phyloP scores from a whole-genome alignment of 2,797 vertebrate genomes.

The Megalops cyprinoides region DNA sequence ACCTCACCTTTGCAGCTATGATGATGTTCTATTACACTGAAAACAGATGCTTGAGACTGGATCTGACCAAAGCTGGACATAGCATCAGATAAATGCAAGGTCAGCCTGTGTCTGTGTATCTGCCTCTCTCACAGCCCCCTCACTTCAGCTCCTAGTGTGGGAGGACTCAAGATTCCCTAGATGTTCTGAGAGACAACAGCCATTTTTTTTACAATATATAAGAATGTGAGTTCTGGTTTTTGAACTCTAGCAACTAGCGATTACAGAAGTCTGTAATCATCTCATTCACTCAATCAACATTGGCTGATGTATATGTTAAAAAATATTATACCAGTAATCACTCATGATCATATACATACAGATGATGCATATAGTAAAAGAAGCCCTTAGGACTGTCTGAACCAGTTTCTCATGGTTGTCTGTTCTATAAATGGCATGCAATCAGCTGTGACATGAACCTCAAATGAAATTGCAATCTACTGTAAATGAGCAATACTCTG shows the following conservation, averaged over 20 bases:
- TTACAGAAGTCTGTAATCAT: background rate
- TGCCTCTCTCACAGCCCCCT: background rate
- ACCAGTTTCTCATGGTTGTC: slow-evolving; percentile 5
- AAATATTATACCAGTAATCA: background rate
- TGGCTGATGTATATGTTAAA: slow-evolving; percentile 2
- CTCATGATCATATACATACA: background rate
- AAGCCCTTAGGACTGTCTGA: background rate
- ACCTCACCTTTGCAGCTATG: background rate
- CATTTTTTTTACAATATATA: background rate
- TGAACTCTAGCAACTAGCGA: background rate
- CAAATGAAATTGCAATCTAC: slow-evolving; percentile 2
- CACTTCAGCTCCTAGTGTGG: background rate
- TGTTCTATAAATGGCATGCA: background rate
- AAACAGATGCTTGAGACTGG: background rate
- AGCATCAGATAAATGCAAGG: background rate
- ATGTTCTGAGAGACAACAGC: background rate
- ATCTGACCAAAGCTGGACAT: background rate
- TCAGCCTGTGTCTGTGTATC: no score
- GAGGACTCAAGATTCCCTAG: background rate
- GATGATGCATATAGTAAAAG: background rate
- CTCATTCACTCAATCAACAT: background rate
- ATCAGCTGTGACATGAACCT: slow-evolving; percentile 8
- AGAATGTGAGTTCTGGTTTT: background rate
- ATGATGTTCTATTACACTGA: background rate
- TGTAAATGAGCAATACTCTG: slow-evolving; percentile 21